Conservation (phyloP, 2,888 invertebrate species). For the Antheraea assamensis region DNA sequence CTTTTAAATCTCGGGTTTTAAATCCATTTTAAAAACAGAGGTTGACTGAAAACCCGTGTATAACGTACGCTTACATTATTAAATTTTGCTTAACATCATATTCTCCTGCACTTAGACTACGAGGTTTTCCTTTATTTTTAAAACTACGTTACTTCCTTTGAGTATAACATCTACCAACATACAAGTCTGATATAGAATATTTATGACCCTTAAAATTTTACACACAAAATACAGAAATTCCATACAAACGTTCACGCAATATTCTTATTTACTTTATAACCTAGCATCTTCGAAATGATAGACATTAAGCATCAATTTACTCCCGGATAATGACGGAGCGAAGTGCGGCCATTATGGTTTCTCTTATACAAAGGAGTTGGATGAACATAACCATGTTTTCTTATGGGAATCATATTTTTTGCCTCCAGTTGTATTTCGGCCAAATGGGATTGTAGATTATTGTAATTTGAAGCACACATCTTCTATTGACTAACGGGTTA, state of each 20-base stretch:
- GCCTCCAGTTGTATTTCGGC: background rate
- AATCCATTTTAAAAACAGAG: no score
- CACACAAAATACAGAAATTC: background rate
- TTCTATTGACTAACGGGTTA: background rate
- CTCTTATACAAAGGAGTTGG: conserved; percentile 12
- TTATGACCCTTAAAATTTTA: background rate
- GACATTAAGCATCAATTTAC: conserved; percentile 42
- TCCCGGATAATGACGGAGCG: conserved; percentile 34
- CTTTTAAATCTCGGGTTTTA: no score
- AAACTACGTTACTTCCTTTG: background rate
- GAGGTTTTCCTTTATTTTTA: background rate
- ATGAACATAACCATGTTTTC: background rate
- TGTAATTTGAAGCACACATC: background rate
- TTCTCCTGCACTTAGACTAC: background rate
- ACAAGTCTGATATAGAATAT: background rate
- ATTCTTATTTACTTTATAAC: conserved; percentile 16
- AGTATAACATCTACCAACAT: background rate
- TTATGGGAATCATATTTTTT: background rate
- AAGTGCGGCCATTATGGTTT: conserved; percentile 21
- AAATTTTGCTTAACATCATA: background rate
- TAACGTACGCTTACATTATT: background rate
- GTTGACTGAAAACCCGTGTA: background rate
- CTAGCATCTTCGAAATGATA: conserved; percentile 31
- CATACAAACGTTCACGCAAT: background rate
- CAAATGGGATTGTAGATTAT: background rate